These are phyloP conservation scores for Ascidia mentula DNA, from an alignment of 23 tunicate species.

Conservation along the genomic window DNA sequence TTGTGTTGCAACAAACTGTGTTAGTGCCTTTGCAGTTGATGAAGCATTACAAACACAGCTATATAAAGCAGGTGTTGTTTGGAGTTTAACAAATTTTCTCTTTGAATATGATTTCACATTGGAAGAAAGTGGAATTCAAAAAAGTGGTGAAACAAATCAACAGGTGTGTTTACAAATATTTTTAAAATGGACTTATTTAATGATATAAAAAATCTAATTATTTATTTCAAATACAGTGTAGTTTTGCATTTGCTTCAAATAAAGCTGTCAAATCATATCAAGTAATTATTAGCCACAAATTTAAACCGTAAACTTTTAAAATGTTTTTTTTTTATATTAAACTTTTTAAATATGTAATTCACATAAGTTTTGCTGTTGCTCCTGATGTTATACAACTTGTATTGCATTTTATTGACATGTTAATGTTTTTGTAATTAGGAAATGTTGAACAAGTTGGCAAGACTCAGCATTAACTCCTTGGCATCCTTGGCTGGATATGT, in stretches of 20 bases:
- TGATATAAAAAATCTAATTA: neutral
- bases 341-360: no score
- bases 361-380: no score
- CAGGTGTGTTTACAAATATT: conserved; percentile 40
- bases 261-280: no score
- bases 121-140: conserved; percentile 96
- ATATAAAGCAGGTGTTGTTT: conserved; percentile 86
- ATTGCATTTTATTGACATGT: neutral
- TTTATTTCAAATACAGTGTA: neutral
- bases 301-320: no score
- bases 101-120: conserved; percentile 98
- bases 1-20: conserved; percentile 82
- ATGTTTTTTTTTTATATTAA: no score
- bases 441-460: conserved; percentile 72
- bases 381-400: neutral
- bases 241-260: neutral
- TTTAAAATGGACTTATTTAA: neutral
- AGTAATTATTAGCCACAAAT: no score
- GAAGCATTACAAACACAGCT: conserved; percentile 87
- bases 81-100: conserved; percentile 80
- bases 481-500: conserved; percentile 84
- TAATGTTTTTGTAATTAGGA: conserved; percentile 49
- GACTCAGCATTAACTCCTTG: conserved; percentile 86
- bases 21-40: conserved; percentile 95
- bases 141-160: conserved; percentile 78